phyloP scores from a whole-genome alignment of 1,140 invertebrate species.

The Caenorhabditis elegans region WBcel235 BX284604.4:159501-160000 shows the following conservation, averaged over 20 bases:
- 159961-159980: no score
- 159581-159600: background rate
- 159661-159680: background rate
- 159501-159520: background rate
- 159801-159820: no score
- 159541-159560: slow-evolving; percentile 24
- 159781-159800: background rate
- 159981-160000: no score
- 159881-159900: no score
- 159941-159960: no score
- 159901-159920: no score
- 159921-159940: no score
- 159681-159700: slow-evolving; percentile 17
- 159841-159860: no score
- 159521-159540: background rate
- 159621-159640: slow-evolving; percentile 17
- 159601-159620: slow-evolving; percentile 8
- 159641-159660: slow-evolving; percentile 2
- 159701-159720: background rate
- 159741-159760: background rate
- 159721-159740: no score
- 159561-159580: background rate
- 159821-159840: no score
- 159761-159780: background rate
- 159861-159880: no score